phyloP scores from a whole-genome alignment of 2,113 vertebrate species.

The Chaetops frenatus region DNA sequence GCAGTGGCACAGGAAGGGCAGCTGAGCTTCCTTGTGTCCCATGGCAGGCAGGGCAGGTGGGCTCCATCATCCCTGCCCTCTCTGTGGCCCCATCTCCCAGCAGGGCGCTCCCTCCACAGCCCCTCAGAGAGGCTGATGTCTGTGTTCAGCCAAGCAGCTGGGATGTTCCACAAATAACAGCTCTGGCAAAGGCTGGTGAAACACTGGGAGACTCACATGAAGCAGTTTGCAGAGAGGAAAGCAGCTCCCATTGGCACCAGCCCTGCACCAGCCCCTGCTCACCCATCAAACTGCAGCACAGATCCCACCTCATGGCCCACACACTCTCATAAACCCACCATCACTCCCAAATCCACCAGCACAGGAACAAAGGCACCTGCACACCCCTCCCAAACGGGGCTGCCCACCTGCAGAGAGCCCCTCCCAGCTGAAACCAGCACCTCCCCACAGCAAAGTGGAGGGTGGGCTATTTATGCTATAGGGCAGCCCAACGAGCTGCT shows the following conservation, averaged over 20 bases:
- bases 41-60: not conserved
- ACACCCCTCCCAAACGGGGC: not conserved
- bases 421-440: not conserved
- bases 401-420: not conserved
- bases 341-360: not conserved
- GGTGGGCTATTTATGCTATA: not conserved
- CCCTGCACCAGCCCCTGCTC: not conserved
- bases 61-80: not conserved
- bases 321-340: not conserved
- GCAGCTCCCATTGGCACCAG: not conserved
- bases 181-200: not conserved
- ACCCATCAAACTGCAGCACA: rapidly evolving
- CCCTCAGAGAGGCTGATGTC: not conserved
- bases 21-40: not conserved
- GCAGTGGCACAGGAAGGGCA: not conserved
- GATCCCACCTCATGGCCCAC: not conserved
- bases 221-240: not conserved
- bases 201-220: not conserved
- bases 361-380: not conserved
- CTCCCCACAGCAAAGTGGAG: not conserved
- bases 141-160: not conserved
- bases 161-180: not conserved
- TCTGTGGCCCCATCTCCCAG: not conserved
- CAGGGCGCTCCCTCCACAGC: not conserved
- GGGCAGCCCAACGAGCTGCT: not conserved